Percentiles rank a stretch among this genome's conserved stretches.
Evolutionary conservation across 2,113 vertebrate genomes (phyloP).

Genomic region (Onychostruthus taczanowskii): DNA sequence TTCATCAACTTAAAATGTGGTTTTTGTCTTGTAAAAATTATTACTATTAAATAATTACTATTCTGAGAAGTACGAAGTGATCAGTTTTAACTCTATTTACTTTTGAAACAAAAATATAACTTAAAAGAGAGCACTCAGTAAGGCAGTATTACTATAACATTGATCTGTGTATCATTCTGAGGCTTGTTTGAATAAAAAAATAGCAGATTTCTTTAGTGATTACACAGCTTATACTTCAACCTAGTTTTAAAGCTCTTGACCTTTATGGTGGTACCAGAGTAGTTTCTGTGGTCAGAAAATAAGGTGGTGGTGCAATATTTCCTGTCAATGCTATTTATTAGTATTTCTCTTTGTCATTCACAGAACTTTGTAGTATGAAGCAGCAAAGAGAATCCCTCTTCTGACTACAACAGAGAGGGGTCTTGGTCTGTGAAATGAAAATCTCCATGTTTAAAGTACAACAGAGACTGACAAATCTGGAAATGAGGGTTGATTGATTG

Average conservation of each 20-base stretch:
- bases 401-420: neutral
- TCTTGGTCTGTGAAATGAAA: neutral
- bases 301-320: neutral
- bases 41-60: neutral
- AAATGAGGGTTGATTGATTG: neutral
- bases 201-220: neutral
- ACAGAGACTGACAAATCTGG: neutral
- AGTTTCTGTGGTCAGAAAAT: constrained; percentile 8
- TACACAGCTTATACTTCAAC: neutral
- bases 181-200: neutral
- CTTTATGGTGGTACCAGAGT: neutral
- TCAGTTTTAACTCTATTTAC: neutral
- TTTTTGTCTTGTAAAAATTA: neutral
- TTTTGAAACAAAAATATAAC: neutral
- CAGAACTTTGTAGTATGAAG: neutral
- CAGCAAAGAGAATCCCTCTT: neutral
- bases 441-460: neutral
- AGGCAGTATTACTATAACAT: neutral
- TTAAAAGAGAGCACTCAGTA: neutral
- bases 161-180: neutral
- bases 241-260: neutral
- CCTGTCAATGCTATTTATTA: neutral
- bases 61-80: neutral
- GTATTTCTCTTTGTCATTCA: neutral
- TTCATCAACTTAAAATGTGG: neutral